phyloP scores from a whole-genome alignment of 2,888 invertebrate genomes.

The Apoda limacodes region DNA sequence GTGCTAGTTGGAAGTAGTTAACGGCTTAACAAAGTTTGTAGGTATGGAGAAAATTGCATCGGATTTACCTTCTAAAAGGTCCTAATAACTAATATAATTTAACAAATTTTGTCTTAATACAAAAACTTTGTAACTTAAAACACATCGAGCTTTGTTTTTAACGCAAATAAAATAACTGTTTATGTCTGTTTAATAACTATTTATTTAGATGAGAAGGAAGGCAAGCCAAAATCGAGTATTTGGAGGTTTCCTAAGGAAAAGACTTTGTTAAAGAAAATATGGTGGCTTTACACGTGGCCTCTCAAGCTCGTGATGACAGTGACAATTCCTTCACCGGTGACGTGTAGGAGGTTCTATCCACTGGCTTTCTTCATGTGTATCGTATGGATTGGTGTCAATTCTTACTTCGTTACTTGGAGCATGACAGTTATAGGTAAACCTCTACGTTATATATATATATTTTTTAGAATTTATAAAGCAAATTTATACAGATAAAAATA shows the following conservation, averaged over 20 bases:
- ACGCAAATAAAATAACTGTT: neutral
- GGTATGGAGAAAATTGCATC: no score
- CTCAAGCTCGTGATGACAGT: constrained; percentile 72
- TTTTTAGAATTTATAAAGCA: no score
- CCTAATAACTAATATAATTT: no score
- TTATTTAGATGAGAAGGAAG: constrained; percentile 17
- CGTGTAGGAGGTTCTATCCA: constrained; percentile 74
- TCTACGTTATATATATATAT: constrained; percentile 21
- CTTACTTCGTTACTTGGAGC: constrained; percentile 94
- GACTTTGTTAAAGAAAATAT: constrained; percentile 40
- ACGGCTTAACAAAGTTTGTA: no score
- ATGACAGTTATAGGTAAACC: constrained; percentile 82
- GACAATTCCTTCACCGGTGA: constrained; percentile 79
- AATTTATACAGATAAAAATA: no score
- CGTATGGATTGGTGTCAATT: constrained; percentile 85
- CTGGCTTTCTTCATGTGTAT: constrained; percentile 88
- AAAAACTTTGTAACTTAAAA: neutral
- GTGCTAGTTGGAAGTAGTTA: no score
- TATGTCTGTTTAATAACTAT: no score
- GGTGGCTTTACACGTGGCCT: constrained; percentile 82
- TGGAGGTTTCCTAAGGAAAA: constrained; percentile 53
- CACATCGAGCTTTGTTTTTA: constrained; percentile 9
- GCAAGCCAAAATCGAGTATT: constrained; percentile 38
- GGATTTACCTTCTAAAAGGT: no score
- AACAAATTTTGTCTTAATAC: no score